phyloP scores from a whole-genome alignment of 1,140 invertebrate genomes.

The Brachystomella parvula region DNA sequence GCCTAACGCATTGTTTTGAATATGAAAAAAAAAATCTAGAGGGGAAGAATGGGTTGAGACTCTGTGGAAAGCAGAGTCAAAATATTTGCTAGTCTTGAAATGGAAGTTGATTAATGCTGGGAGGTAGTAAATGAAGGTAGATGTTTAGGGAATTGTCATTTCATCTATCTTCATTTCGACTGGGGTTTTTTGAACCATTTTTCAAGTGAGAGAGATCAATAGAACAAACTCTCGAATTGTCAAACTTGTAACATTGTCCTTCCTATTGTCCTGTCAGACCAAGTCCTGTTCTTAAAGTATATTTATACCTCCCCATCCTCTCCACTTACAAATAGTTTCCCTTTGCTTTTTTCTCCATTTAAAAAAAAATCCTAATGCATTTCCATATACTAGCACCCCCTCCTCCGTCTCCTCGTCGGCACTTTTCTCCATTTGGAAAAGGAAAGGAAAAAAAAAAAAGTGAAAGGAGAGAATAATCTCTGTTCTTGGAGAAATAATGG shows the following conservation, averaged over 20 bases:
- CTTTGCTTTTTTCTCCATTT: not conserved
- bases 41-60: no score
- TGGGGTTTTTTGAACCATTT: no score
- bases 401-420: not conserved
- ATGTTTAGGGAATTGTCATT: no score
- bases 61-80: no score
- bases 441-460: not conserved
- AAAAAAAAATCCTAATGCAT: conserved; percentile 2
- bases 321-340: not conserved
- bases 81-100: no score
- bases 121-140: no score
- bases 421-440: not conserved
- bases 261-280: conserved; percentile 5
- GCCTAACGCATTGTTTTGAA: no score
- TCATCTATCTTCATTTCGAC: no score
- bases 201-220: no score
- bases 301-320: not conserved
- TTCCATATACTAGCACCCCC: not conserved
- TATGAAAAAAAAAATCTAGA: no score
- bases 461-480: not conserved
- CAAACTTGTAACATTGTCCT: not conserved
- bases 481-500: not conserved
- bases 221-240: no score
- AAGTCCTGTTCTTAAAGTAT: not conserved
- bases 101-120: no score